These are phyloP conservation scores for Drosophila seguyi DNA, from an alignment of 1,140 invertebrate species.

Conservation along the genomic window DNA sequence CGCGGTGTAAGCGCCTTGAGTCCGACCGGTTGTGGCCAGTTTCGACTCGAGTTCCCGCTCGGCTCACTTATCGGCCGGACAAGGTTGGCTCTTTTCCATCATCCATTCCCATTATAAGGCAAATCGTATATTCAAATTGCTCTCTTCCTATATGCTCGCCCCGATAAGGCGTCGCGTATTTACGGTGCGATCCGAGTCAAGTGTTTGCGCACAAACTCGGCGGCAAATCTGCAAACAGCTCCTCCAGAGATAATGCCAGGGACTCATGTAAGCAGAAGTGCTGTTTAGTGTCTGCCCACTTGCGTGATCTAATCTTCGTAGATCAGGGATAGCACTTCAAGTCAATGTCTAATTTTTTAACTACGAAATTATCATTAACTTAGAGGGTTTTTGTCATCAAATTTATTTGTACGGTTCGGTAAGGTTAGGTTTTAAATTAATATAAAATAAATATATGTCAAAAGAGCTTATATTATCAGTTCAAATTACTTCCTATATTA, in stretches of 20 bases:
- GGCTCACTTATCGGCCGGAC: slow-evolving; percentile 52
- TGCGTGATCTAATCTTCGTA: slow-evolving; percentile 32
- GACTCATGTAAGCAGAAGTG: slow-evolving; percentile 26
- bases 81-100: slow-evolving; percentile 57
- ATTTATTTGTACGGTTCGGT: neutral
- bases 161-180: slow-evolving; percentile 33
- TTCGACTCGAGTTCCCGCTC: slow-evolving; percentile 39
- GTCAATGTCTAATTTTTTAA: slow-evolving; percentile 5
- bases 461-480: no score
- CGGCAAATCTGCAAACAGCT: slow-evolving; percentile 20
- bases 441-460: neutral
- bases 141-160: slow-evolving; percentile 45
- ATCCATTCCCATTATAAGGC: slow-evolving; percentile 9
- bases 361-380: neutral
- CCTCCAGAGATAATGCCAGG: slow-evolving; percentile 39
- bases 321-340: slow-evolving; percentile 11
- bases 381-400: neutral
- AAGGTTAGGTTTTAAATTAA: neutral
- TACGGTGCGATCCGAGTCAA: slow-evolving; percentile 16
- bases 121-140: slow-evolving; percentile 43
- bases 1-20: slow-evolving; percentile 69
- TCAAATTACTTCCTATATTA: no score
- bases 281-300: slow-evolving; percentile 5
- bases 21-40: slow-evolving; percentile 73
- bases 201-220: slow-evolving; percentile 37